A percentile compares a stretch with the other conserved stretches of the same genome.
Conservation (phyloP, 64 coral and sea anemone species). For the Montipora efflorescens region DNA sequence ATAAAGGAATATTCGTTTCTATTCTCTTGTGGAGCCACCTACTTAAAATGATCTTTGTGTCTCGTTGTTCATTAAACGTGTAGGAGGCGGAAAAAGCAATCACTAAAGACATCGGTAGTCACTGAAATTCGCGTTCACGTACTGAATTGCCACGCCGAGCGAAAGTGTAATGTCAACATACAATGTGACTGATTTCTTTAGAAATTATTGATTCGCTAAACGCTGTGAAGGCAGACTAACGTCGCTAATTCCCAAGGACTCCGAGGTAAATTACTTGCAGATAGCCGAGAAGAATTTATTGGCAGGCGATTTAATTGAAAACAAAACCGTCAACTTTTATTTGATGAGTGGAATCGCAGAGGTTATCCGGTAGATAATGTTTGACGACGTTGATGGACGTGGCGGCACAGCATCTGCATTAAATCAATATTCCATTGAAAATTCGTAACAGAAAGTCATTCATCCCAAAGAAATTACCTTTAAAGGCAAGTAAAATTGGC, state of each 20-base stretch:
- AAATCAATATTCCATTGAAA: constrained; percentile 55
- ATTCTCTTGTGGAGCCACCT: background rate
- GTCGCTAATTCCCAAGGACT: background rate
- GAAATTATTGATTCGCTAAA: background rate
- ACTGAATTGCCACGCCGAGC: background rate
- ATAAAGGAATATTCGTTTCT: background rate
- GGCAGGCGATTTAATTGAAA: constrained; percentile 42
- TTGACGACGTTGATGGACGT: constrained; percentile 31
- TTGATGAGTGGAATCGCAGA: constrained; percentile 54
- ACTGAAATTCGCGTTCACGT: background rate
- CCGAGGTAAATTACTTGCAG: background rate
- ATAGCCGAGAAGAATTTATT: background rate
- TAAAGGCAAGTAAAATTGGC: constrained; percentile 48
- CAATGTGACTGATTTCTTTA: background rate
- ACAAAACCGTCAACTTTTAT: constrained; percentile 51
- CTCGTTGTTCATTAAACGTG: background rate
- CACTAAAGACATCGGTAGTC: background rate
- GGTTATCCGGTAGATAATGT: constrained; percentile 60
- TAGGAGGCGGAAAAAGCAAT: background rate
- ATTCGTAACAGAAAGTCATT: constrained; percentile 41
- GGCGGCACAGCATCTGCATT: constrained; percentile 34
- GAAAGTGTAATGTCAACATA: background rate
- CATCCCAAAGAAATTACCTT: constrained; percentile 24
- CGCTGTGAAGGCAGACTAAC: background rate
- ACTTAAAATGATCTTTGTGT: constrained; percentile 9